A percentile compares a stretch with the other conserved stretches of the same genome.
Conservation (phyloP, 1,140 invertebrate species). For the Drosophila sucinea region DNA sequence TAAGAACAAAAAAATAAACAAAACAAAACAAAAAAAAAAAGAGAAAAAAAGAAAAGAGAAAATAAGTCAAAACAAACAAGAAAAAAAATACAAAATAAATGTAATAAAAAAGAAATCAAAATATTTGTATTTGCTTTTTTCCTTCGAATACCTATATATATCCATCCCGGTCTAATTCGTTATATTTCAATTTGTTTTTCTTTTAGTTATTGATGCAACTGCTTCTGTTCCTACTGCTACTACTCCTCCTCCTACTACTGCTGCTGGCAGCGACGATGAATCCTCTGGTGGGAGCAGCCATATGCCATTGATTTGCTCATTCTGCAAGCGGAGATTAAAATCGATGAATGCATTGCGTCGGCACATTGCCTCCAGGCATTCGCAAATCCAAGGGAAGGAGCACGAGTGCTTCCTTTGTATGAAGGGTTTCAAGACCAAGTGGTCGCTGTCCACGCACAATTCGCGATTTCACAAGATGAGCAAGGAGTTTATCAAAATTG, state of each 20-base stretch:
- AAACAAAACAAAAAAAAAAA: conserved; percentile 5
- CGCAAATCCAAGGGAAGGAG: conserved; percentile 71
- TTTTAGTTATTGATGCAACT: neutral
- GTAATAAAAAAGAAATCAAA: conserved; percentile 37
- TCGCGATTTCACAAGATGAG: conserved; percentile 76
- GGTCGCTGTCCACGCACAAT: conserved; percentile 82
- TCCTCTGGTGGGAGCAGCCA: neutral
- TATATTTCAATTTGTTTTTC: neutral
- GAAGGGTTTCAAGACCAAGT: conserved; percentile 82
- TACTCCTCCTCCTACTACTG: too few species aligned
- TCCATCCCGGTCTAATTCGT: neutral
- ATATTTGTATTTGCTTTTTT: neutral
- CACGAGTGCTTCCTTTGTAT: conserved; percentile 73
- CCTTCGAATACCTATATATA: too few species aligned
- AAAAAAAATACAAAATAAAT: conserved; percentile 36
- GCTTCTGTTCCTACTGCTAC: neutral
- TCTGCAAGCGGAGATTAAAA: conserved; percentile 73
- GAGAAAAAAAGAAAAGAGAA: conserved; percentile 17
- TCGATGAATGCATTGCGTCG: conserved; percentile 72
- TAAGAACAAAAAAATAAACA: conserved; percentile 11
- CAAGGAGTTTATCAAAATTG: conserved; percentile 72
- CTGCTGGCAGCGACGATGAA: conserved; percentile 42
- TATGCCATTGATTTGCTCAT: conserved; percentile 51
- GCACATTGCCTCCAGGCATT: conserved; percentile 74
- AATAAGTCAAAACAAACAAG: neutral